These are phyloP conservation scores for Botia kubotai DNA, from an alignment of 2,797 vertebrate genomes.

Conservation along the genomic window DNA sequence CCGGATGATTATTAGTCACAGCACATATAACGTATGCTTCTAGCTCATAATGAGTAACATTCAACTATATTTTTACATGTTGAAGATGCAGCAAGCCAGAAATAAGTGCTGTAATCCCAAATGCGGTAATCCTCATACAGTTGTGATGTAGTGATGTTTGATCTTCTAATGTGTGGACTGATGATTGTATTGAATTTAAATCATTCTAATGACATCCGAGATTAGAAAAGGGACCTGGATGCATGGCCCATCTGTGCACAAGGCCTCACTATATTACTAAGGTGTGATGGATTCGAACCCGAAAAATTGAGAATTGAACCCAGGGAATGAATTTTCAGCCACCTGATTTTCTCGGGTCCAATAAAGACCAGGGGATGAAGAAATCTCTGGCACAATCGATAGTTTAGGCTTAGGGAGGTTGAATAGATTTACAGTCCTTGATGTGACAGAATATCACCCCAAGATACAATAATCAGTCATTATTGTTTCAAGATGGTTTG, in stretches of 20 bases:
- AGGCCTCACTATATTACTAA: constrained; percentile 68
- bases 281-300: constrained; percentile 68
- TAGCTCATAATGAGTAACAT: constrained; percentile 10
- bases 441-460: constrained; percentile 54
- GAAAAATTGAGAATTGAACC: constrained; percentile 78
- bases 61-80: constrained; percentile 13
- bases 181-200: constrained; percentile 67
- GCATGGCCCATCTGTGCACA: constrained; percentile 68
- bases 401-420: constrained; percentile 44
- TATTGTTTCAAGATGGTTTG: constrained; percentile 56
- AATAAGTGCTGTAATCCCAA: constrained; percentile 54
- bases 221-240: constrained; percentile 71
- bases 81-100: constrained; percentile 22
- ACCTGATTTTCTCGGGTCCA: not conserved
- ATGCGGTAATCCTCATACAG: constrained; percentile 56
- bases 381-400: constrained; percentile 21
- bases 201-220: constrained; percentile 71
- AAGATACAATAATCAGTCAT: constrained; percentile 44
- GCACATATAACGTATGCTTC: not conserved
- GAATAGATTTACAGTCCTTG: constrained; percentile 46
- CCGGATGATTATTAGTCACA: constrained; percentile 11
- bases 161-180: constrained; percentile 60
- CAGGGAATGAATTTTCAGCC: constrained; percentile 65
- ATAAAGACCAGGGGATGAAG: constrained; percentile 17
- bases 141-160: constrained; percentile 62